phyloP scores from a whole-genome alignment of 1,140 invertebrate genomes.

The Megalonaias nervosa region DNA sequence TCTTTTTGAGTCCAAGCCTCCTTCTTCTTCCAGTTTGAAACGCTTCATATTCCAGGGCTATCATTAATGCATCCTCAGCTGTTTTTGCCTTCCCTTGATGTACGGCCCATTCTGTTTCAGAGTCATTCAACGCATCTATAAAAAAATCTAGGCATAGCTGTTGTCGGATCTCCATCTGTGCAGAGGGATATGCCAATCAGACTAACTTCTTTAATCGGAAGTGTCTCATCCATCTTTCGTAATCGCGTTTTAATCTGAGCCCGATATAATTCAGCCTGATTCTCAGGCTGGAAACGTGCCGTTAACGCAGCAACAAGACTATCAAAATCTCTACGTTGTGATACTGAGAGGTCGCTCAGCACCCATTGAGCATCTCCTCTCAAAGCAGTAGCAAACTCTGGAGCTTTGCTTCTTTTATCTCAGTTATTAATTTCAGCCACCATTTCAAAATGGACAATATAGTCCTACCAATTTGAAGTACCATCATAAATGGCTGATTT shows the following conservation, averaged over 20 bases:
- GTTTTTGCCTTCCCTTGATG: conserved; percentile 5
- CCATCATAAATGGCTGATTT: not conserved
- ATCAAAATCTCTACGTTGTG: conserved; percentile 2
- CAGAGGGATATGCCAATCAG: too few relatives aligned
- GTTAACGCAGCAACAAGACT: conserved; percentile 15
- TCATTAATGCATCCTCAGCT: conserved; percentile 30
- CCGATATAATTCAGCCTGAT: too few relatives aligned
- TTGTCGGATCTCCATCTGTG: too few relatives aligned
- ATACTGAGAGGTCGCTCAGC: not conserved
- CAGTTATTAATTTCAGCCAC: conserved; percentile 1
- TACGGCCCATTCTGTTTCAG: too few relatives aligned
- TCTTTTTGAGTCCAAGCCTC: conserved; percentile 13
- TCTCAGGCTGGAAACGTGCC: not conserved
- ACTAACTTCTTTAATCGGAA: too few relatives aligned
- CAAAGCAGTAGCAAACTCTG: not conserved
- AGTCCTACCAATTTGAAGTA: not conserved
- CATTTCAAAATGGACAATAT: conserved; percentile 6
- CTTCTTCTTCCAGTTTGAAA: too few relatives aligned
- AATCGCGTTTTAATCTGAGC: too few relatives aligned
- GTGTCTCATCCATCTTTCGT: too few relatives aligned
- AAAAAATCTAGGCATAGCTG: too few relatives aligned
- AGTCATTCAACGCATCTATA: too few relatives aligned
- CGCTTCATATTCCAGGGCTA: conserved; percentile 33
- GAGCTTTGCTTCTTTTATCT: not conserved
- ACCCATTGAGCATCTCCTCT: not conserved